A percentile compares a stretch with the other conserved stretches of the same genome.
phyloP scores from a whole-genome alignment of 1,140 invertebrate genomes.

The Zeugodacus cucurbitae region DNA sequence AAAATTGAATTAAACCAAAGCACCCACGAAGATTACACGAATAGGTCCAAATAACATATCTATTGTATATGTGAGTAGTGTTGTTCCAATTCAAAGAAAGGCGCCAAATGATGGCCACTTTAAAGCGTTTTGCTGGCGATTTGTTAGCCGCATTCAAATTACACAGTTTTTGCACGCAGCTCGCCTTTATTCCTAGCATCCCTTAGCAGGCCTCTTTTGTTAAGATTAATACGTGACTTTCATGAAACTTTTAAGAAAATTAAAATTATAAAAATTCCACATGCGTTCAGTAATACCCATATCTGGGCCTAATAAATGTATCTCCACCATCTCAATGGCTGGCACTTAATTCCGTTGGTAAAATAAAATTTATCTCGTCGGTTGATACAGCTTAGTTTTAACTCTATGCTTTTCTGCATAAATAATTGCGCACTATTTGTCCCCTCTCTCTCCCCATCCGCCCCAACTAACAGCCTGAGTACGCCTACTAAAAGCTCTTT shows the following conservation, averaged over 20 bases:
- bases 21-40: background rate
- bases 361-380: background rate
- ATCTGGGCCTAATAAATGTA: background rate
- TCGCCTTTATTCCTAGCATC: background rate
- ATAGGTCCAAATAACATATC: too few species aligned
- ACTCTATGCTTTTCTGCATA: background rate
- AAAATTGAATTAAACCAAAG: slow-evolving; percentile 27
- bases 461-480: background rate
- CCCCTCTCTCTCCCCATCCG: background rate
- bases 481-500: too few species aligned
- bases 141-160: background rate
- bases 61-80: too few species aligned
- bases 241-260: slow-evolving; percentile 20
- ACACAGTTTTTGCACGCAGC: background rate
- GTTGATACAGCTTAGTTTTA: background rate
- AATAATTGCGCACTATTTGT: background rate
- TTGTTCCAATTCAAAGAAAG: background rate
- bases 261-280: slow-evolving; percentile 18
- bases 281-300: background rate
- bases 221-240: slow-evolving; percentile 38
- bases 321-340: background rate
- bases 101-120: slow-evolving; percentile 1
- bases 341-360: background rate
- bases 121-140: background rate
- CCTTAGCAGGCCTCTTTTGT: background rate